Conservation (phyloP, 2,888 invertebrate species). For the Sycophila texana region DNA sequence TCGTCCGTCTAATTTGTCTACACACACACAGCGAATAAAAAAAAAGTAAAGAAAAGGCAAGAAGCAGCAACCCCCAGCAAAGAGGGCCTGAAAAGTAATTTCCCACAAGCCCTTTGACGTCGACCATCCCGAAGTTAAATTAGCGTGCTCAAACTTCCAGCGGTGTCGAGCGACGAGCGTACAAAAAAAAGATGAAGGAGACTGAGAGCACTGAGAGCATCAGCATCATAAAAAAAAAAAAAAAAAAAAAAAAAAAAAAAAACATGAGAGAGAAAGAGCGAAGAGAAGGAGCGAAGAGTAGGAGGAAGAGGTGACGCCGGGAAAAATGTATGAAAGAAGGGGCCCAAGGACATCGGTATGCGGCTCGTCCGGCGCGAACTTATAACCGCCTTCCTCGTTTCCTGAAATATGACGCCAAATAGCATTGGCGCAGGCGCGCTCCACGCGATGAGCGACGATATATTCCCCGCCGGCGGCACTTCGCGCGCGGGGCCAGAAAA, state of each 20-base stretch:
- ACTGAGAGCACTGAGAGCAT: background rate
- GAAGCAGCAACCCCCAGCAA: background rate
- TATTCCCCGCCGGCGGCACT: slow-evolving; percentile 15
- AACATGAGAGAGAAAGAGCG: background rate
- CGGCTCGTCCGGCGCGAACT: slow-evolving; percentile 58
- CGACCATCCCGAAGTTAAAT: slow-evolving; percentile 20
- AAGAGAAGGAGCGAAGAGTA: background rate
- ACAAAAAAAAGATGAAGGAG: background rate
- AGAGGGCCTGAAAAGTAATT: background rate
- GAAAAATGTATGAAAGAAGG: background rate
- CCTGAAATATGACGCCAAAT: slow-evolving; percentile 69
- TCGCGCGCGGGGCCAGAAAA: slow-evolving; percentile 7
- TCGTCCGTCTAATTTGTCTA: no score
- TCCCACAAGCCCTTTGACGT: slow-evolving; percentile 2
- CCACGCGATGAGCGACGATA: slow-evolving; percentile 63
- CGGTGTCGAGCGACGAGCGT: background rate
- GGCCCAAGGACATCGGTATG: slow-evolving; percentile 59
- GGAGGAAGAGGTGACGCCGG: background rate
- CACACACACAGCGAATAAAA: no score
- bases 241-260: background rate
- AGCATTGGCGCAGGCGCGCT: slow-evolving; percentile 62
- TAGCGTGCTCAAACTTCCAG: background rate
- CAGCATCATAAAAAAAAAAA: background rate
- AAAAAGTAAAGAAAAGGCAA: no score
- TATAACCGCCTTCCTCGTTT: slow-evolving; percentile 59